Percentiles rank a stretch among this genome's conserved stretches.
These are phyloP conservation scores for Conomelus anceps DNA, from an alignment of 2,888 invertebrate species.

Conservation along the genomic window DNA sequence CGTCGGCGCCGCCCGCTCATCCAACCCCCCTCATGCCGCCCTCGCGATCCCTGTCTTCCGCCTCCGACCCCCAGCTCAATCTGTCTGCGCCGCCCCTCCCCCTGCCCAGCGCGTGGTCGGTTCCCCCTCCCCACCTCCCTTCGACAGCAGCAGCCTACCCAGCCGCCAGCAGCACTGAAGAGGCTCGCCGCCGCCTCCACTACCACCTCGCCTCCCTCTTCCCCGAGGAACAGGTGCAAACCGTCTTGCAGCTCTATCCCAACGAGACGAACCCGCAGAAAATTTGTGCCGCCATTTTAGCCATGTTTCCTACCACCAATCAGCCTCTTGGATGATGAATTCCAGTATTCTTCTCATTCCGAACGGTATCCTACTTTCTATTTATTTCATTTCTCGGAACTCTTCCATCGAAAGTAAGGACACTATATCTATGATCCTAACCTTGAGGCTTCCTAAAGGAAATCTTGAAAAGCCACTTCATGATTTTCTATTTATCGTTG, in stretches of 20 bases:
- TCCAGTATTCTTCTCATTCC: conserved; percentile 40
- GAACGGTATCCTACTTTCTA: background rate
- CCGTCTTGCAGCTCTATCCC: conserved; percentile 81
- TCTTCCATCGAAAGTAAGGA: no score
- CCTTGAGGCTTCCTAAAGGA: no score
- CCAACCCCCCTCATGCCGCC: conserved; percentile 41
- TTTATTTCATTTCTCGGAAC: background rate
- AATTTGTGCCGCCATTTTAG: conserved; percentile 79
- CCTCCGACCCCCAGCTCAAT: conserved; percentile 59
- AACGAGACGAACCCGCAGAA: conserved; percentile 84
- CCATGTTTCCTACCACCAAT: conserved; percentile 45
- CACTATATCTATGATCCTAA: no score
- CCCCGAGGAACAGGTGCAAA: conserved; percentile 81
- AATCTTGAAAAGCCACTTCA: no score
- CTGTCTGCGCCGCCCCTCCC: conserved; percentile 43
- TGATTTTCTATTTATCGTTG: no score
- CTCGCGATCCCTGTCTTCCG: conserved; percentile 30
- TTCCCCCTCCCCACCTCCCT: conserved; percentile 33
- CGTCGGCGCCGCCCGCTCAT: conserved; percentile 63
- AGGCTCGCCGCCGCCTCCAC: conserved; percentile 69
- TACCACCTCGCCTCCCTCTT: conserved; percentile 88
- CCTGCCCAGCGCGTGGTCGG: conserved; percentile 45
- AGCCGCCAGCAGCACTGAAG: conserved; percentile 45
- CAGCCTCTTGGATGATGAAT: conserved; percentile 77
- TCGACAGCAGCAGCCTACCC: conserved; percentile 30